Evolutionary conservation across 2,797 vertebrate species (phyloP), one percentile per base, ranked within the genome.

Genomic region (Crenuchus spilurus): DNA sequence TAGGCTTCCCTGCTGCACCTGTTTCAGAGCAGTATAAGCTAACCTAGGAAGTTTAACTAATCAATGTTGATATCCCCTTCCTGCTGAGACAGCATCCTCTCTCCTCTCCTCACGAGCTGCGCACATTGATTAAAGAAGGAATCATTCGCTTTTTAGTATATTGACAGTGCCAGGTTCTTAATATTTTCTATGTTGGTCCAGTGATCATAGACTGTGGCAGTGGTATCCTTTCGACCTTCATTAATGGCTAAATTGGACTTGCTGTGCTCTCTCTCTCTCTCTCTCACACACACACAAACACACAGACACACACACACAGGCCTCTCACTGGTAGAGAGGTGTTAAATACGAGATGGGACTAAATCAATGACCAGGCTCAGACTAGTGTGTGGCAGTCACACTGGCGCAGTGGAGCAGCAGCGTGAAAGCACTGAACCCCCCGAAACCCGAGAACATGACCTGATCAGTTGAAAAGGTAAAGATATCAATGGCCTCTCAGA

Each of bases 401-500:
- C 80, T 88, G 88, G 74, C 42, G 35, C 49, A 58, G 46, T 70
- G 55, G 75, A 64, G 62, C 54, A 60, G 37, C 68, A 78, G 78
- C 60, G 81, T 78, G 82, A 82, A 71, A 82, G 52, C 35, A 0
- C 35, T 10, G 54, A 33, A 57, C 33, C 31, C 39, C 54, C 31
- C 33, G 94, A 94, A 96, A 97, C 89, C 80, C 7, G 75, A 96
- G 68, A 84, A 87, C 0, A 41, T 89, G 89, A 87, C 90, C 94
- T 94, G 94, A 94, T 96, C 95, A 94, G 94, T 93, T 90, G 90
- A 89, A 92, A 92, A 92, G 88, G 88, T 87, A 86, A 84, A 80
- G 89, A 93, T 93, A 92, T 93, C 92, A 93, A 91, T 93, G 91
- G 86, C 90, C 91, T 94, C 93, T 91, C 88, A 83, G 91, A 88